A percentile compares a stretch with the other conserved stretches of the same genome.
These are phyloP conservation scores for Marmota flaviventris DNA, from an alignment of 2,113 vertebrate genomes.

Conservation along the genomic window DNA sequence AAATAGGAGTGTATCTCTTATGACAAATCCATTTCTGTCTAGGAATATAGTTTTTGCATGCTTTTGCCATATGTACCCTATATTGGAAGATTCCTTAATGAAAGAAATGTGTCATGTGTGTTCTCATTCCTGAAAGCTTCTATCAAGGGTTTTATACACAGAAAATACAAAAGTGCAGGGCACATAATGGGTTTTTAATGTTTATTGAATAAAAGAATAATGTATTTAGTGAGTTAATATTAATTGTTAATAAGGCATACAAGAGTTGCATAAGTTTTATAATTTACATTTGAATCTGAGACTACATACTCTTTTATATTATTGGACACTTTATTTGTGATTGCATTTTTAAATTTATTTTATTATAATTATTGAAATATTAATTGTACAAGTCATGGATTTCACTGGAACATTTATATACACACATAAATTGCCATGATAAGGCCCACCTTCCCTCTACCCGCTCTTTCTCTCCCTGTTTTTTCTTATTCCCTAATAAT, in stretches of 20 bases:
- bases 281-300: neutral
- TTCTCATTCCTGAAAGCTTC: neutral
- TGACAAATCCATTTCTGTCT: neutral
- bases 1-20: neutral
- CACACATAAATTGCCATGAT: no score
- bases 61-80: neutral
- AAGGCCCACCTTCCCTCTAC: no score
- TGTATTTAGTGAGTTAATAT: neutral
- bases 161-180: neutral
- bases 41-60: neutral
- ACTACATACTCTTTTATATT: neutral
- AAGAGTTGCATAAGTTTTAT: neutral
- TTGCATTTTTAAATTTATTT: no score
- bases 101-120: neutral
- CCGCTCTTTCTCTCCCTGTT: no score
- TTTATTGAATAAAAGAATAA: slow-evolving; percentile 8
- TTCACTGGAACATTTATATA: no score
- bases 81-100: neutral
- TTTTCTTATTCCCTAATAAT: no score
- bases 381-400: no score
- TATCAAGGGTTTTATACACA: neutral
- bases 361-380: no score
- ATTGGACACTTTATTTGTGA: neutral
- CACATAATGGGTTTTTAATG: neutral
- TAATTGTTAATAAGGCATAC: neutral